Percentiles rank a stretch among this genome's conserved stretches.
phyloP scores from a whole-genome alignment of 1,140 invertebrate species.

The Sinella curviseta region DNA sequence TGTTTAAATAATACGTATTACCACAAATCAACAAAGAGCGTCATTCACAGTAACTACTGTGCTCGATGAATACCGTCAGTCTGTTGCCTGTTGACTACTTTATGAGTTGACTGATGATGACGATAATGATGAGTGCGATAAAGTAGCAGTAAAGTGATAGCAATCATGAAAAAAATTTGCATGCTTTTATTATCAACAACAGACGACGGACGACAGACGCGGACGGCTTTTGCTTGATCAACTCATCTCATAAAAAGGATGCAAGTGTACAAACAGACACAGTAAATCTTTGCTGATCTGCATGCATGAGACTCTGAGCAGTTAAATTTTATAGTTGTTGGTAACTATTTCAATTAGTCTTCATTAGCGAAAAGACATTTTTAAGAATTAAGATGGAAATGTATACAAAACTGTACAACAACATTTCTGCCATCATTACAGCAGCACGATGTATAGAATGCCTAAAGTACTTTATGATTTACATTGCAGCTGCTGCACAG shows the following conservation, averaged over 20 bases:
- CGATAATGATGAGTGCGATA: too few relatives aligned
- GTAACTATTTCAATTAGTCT: constrained; percentile 33
- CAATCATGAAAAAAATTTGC: constrained; percentile 8
- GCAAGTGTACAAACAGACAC: background rate
- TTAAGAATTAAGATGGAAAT: constrained; percentile 18
- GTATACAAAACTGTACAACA: background rate
- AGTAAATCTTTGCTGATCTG: constrained; percentile 21
- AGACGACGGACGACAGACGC: background rate
- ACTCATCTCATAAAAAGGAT: constrained; percentile 1
- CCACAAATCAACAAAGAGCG: too few relatives aligned
- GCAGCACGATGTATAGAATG: too few relatives aligned
- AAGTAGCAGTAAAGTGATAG: too few relatives aligned
- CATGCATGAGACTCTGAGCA: constrained; percentile 24
- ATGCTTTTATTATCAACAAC: constrained; percentile 1
- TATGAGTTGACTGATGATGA: too few relatives aligned
- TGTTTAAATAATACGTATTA: too few relatives aligned
- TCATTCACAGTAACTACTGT: too few relatives aligned
- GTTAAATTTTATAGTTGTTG: constrained; percentile 25
- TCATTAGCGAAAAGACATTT: constrained; percentile 30
- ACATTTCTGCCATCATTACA: background rate
- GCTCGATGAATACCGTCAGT: too few relatives aligned
- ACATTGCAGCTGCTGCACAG: too few relatives aligned
- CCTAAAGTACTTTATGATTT: too few relatives aligned
- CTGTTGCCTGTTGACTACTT: too few relatives aligned
- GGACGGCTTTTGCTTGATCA: background rate